Evolutionary conservation across 2,113 vertebrate genomes (phyloP), one percentile per base, ranked within the genome.

Genomic region (Austrofundulus limnaeus): DNA sequence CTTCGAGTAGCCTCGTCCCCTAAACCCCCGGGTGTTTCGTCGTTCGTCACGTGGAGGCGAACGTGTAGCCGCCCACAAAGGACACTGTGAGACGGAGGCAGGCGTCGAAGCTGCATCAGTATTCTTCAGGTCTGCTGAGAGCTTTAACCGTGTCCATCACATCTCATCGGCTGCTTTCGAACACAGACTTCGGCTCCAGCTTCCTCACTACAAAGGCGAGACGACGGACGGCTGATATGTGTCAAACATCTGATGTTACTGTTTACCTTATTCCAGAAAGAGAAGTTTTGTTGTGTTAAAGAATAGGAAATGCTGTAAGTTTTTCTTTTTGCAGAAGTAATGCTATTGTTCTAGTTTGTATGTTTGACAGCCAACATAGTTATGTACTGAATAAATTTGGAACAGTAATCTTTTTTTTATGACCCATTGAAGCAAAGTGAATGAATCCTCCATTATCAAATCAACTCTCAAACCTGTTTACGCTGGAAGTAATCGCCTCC

Each of bases 1-100:
- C 88, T 99, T 99, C 46, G 94, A 96, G 76, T 98, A 93, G 94
- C 81, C 47, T 28, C 77, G 1, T 48, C 47, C 54, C 86, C 81
- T 66, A 20, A 15, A 21, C 83, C 89, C n/a, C 89, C 89, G 87
- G 16, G 11, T 46, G 21, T 66, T 43, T 48, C 73, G 37, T 75
- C 49, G 65, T 31, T 20, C 72, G 70, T 72, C 68, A 61, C 72
- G 54, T 51, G 59, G 67, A 76, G 62, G 67, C 46, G 39, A 54
- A 52, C 20, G 51, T 14, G 2, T 41, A 66, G 56, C 70, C 46
- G 13, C 45, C 63, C 54, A 50, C 55, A 70, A 49, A 52, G 19
- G 49, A 61, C 28, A 57, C 70, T 54, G 25, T 62, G 61, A 28
- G 72, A 84, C 20, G 23, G 45, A 65, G 23, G 66, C 50, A 41